Evolutionary conservation across 2,797 vertebrate genomes (phyloP).

Genomic region (Semotilus atromaculatus): DNA sequence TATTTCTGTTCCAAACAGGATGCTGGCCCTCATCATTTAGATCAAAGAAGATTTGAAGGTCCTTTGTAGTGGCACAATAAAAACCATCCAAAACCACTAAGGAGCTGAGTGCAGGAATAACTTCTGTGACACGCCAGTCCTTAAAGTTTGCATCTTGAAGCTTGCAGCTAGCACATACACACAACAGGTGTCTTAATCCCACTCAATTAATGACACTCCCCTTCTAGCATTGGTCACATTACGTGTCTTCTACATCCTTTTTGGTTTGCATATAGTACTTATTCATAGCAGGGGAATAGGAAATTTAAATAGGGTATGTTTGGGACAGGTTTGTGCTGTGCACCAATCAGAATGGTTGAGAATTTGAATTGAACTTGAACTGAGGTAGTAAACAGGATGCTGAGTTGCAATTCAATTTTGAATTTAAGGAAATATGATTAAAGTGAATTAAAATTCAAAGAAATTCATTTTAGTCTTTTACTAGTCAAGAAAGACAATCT

Average conservation of each 20-base stretch:
- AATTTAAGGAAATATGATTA: background rate
- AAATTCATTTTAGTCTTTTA: background rate
- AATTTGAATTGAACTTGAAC: background rate
- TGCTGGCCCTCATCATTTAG: constrained; percentile 30
- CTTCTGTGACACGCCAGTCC: background rate
- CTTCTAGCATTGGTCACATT: no score
- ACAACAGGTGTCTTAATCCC: no score
- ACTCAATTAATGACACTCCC: no score
- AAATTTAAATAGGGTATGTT: background rate
- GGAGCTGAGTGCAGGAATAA: background rate
- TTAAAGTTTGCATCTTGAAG: background rate
- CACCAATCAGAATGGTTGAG: background rate
- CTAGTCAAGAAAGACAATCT: background rate
- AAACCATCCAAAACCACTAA: background rate
- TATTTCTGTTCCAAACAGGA: constrained; percentile 30
- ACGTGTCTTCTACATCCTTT: background rate
- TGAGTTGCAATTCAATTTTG: background rate
- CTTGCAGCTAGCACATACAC: background rate
- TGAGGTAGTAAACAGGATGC: background rate
- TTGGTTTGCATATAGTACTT: background rate
- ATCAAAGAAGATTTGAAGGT: constrained; percentile 7
- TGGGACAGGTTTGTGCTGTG: background rate
- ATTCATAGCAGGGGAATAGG: background rate
- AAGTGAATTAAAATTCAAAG: background rate
- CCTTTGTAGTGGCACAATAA: background rate